Evolutionary conservation across 2,888 invertebrate species (phyloP), one percentile per base, ranked within the genome.

Genomic region (Euclidia mi): DNA sequence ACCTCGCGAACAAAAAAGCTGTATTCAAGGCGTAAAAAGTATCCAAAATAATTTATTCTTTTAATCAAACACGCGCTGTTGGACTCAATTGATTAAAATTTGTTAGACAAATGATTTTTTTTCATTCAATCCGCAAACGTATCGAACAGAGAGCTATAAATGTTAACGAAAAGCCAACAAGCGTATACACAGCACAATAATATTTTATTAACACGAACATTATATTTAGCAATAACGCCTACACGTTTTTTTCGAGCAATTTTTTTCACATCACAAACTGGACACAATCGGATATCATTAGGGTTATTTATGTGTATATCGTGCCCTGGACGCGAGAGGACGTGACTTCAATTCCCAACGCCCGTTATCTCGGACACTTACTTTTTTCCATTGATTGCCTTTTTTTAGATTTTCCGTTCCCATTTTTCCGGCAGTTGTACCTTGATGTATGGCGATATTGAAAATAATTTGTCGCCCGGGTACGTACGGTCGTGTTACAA

Each of bases 221-320:
- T 65, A 72, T 69, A 60, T 73, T 71, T 56, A 63, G 68, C 61
- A 62, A 67, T 73, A 71, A 66, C 58, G 62, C 53, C 57, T 37
- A 49, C 56, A 37, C 51, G 55, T n/a, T n/a, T 64, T 65, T 78
- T 74, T 58, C 71, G 56, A 42, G 34, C 55, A 66, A 59, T 63
- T 78, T 79, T n/a, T 80, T 78, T 70, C 68, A 64, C 70, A 73
- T 70, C 71, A 79, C 82, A 79, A 83, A 81, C 76, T 66, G 85
- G 82, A 84, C 85, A 86, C 88, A 89, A 88, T 88, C 88, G 88
- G 88, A 87, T 88, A 89, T 92, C 92, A 91, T 92, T 92, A 92
- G 88, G 76, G 88, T 89, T 91, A 91, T 92, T 92, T 91, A 92
- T 89, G 90, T 85, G 85, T 77, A 75, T 79, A 75, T 79, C 89